A percentile compares a stretch with the other conserved stretches of the same genome.
Conservation (phyloP, 2,113 vertebrate genomes). For the Tor tambroides region DNA sequence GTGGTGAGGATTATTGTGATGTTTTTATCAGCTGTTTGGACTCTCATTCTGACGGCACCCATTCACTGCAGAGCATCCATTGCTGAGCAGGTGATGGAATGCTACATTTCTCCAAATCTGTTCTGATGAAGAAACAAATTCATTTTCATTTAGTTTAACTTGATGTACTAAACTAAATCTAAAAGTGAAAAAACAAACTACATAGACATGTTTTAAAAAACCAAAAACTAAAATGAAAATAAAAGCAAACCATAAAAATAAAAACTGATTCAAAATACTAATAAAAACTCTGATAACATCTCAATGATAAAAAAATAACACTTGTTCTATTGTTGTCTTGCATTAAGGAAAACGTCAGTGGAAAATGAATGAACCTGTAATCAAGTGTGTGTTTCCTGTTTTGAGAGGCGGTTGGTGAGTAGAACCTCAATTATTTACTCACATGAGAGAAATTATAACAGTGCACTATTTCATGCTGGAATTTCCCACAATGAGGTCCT, state of each 20-base stretch:
- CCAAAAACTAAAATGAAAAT: background rate
- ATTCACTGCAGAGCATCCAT: background rate
- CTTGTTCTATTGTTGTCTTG: background rate
- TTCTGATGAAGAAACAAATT: background rate
- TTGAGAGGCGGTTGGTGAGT: background rate
- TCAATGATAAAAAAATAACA: background rate
- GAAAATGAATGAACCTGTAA: background rate
- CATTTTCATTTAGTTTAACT: background rate
- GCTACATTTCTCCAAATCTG: background rate
- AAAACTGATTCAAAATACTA: background rate
- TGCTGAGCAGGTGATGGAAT: background rate
- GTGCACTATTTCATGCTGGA: conserved; percentile 15
- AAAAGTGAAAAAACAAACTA: background rate
- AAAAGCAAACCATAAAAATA: background rate
- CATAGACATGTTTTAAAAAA: background rate
- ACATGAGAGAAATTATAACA: background rate
- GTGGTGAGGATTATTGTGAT: too few relatives aligned
- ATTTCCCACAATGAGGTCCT: conserved; percentile 4
- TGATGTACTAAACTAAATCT: background rate
- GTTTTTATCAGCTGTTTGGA: too few relatives aligned
- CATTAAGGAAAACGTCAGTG: background rate
- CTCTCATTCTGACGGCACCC: background rate
- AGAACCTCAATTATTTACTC: background rate
- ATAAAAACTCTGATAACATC: too few relatives aligned
- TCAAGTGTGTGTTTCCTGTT: background rate